Evolutionary conservation across 1,140 invertebrate species (phyloP), one percentile per base, ranked within the genome.

Genomic region (Ostrea denselamellosa): DNA sequence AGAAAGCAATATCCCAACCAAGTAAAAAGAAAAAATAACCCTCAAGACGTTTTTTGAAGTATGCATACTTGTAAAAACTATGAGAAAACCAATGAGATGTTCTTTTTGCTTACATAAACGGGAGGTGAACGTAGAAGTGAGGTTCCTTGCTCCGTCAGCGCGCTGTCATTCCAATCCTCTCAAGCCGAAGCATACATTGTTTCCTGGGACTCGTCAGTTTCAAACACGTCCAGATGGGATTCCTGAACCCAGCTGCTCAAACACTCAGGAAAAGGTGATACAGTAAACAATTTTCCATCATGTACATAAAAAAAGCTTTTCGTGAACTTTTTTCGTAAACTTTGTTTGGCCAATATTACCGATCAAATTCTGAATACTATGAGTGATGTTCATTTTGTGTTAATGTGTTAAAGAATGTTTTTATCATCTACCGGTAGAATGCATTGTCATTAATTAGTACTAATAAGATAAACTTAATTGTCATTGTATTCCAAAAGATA

Each of bases 1-100:
- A 77, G 68, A 77, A 77, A 77, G 25, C 68, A 77, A 77, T 77
- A 77, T 77, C 68, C 68, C 68, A 77, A 77, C 68, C 25, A 77
- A 34, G 25, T 14, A 77, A 77, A 77, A 28, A 77, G 28, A 25
- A 77, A 77, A 77, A 77, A 77, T 77, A 77, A 77, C 25, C 68
- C 19, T 22, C 65, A 77, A 77, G 68, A 77, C 68, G 25, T 28
- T 34, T 77, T 68, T 77, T 77, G 22, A 77, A 77, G 68, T 34
- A 77, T 12, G 25, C 68, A 77, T 77, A 77, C 68, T 77, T 77
- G 68, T 77, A 77, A 77, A 77, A 77, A 25, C 68, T 77, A 77
- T 77, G 68, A 77, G 68, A 77, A 77, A 77, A 77, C 25, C 68
- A 77, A 77, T 34, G 68, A 25, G 68, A 25, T 71, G 68, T 34